Percentiles rank a stretch among this genome's conserved stretches.
Conservation (phyloP, 2,888 invertebrate species). For the Pyrochroa serraticornis region DNA sequence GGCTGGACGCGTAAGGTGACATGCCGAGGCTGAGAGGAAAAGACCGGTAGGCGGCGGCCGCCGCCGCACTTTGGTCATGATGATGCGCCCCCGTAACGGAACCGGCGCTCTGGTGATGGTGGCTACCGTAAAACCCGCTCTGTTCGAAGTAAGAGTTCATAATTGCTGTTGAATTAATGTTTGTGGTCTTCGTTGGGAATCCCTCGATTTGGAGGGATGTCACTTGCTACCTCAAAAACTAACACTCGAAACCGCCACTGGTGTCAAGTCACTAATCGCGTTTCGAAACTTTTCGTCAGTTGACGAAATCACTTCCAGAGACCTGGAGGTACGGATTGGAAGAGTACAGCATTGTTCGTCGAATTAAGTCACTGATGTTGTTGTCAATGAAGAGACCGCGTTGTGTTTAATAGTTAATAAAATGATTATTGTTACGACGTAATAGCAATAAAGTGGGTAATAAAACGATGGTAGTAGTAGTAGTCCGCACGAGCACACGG, state of each 20-base stretch:
- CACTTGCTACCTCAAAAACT: conserved; percentile 17
- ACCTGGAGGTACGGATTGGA: background rate
- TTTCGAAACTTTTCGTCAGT: no score
- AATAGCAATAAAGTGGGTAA: conserved; percentile 53
- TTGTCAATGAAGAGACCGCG: conserved; percentile 6
- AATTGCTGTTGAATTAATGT: conserved; percentile 50
- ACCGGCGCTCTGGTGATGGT: conserved; percentile 81
- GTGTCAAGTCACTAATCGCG: conserved; percentile 2
- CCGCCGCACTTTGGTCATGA: conserved; percentile 74
- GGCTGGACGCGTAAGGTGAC: conserved; percentile 79
- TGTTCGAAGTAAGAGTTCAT: conserved; percentile 98
- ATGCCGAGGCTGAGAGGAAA: conserved; percentile 86
- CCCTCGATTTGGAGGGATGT: conserved; percentile 47
- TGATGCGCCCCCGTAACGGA: conserved; percentile 66
- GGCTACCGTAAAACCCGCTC: conserved; percentile 92
- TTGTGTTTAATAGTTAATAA: conserved; percentile 45
- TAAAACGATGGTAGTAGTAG: conserved; percentile 49
- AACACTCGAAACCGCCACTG: conserved; percentile 8
- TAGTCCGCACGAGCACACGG: conserved; percentile 52
- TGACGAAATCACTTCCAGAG: no score
- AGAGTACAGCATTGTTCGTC: background rate
- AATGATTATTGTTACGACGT: conserved; percentile 58
- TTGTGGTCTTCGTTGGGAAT: conserved; percentile 16
- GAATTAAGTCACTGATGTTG: conserved; percentile 11
- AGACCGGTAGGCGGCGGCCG: conserved; percentile 77